Evolutionary conservation across 2,113 vertebrate species (phyloP), one percentile per base, ranked within the genome.

Genomic region (Pogonocichla stellata): DNA sequence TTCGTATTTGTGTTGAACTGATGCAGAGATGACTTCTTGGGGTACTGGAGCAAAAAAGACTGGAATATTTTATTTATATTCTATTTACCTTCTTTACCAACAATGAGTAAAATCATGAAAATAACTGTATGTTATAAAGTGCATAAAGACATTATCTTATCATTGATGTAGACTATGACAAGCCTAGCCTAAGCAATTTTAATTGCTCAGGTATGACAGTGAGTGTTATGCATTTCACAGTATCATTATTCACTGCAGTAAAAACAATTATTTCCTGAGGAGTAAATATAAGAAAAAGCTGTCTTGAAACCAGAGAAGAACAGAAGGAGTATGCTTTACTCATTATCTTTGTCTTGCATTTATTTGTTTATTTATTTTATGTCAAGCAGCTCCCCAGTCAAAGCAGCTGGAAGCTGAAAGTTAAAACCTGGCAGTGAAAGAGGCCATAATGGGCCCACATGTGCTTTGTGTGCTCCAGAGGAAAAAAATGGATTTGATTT

Each of bases 401-500:
- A 86, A 92, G 84, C 66, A 94, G 22, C 90, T 90, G 62, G 74
- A 91, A 62, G 84, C 38, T 94, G 81, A 77, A 86, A 95, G 87
- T 70, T 91, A 58, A 97, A 96, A 92, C 40, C 60, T 88, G 38
- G 29, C 66, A 91, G 33, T 62, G 54, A 80, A 72, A 70, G 25
- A 79, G 50, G 56, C 62, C 17, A 31, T 70, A 88, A 77, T 43
- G 29, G 47, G 29, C 14, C 77, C 45, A 88, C 29, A 54, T 86
- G 62, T 2, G 3, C 38, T 86, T 88, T 80, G 15, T 31, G 33
- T 56, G 14, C 77, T 91, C 19, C 71, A 94, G 56, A 70, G 54
- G 5, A 12, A 45, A 29, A 95, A 88, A 92, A 61, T 2, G 0
- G n/a, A n/a, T 87, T 91, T 94, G 54, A 89, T 94, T 94, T 91